These are phyloP conservation scores for Brachionus paranguensis DNA, from an alignment of 1,140 invertebrate species.

Conservation along the genomic window DNA sequence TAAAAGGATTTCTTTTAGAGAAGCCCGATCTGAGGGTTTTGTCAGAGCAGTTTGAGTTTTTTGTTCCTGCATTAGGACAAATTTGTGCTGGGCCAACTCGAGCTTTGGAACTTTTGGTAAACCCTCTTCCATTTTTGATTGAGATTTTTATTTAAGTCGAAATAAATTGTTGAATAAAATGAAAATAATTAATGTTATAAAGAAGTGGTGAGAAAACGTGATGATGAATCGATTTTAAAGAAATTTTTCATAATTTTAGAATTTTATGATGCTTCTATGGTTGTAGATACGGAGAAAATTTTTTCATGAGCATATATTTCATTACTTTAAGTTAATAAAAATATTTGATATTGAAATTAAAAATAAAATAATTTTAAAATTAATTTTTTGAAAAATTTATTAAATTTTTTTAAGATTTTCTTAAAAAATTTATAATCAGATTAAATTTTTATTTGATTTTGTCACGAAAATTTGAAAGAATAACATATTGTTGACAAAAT, in stretches of 20 bases:
- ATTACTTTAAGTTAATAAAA: not conserved
- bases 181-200: not conserved
- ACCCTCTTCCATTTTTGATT: constrained; percentile 40
- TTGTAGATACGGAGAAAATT: not conserved
- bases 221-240: constrained; percentile 30
- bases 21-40: not conserved
- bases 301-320: not conserved
- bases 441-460: not conserved
- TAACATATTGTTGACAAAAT: not conserved
- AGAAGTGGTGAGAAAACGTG: not conserved
- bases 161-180: not conserved
- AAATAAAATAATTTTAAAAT: not conserved
- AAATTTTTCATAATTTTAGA: not conserved
- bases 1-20: not conserved
- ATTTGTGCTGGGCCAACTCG: constrained; percentile 36
- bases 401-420: not conserved
- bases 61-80: not conserved
- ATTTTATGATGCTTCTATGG: not conserved
- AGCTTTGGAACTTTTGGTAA: constrained; percentile 36
- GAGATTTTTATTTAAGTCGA: not conserved
- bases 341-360: not conserved
- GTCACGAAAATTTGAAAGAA: not conserved
- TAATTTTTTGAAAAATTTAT: not conserved
- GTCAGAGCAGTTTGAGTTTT: not conserved
- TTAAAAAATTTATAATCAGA: not conserved